These are phyloP conservation scores for Menura novaehollandiae DNA, from an alignment of 2,113 vertebrate species.

Conservation along the genomic window DNA sequence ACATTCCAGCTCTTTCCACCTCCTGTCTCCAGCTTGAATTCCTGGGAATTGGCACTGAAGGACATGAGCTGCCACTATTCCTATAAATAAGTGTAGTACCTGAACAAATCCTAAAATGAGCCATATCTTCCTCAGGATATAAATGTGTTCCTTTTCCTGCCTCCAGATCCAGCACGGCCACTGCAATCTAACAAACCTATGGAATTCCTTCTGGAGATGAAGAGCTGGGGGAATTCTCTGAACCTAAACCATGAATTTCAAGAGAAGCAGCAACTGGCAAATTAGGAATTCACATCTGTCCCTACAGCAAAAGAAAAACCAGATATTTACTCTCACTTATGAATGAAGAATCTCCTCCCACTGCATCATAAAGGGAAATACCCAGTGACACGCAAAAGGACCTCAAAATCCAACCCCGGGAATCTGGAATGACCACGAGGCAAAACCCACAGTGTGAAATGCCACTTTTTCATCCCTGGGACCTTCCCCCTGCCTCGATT, in stretches of 20 bases:
- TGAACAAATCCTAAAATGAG: background rate
- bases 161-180: background rate
- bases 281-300: background rate
- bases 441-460: background rate
- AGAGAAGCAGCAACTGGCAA: background rate
- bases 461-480: background rate
- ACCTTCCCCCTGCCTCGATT: background rate
- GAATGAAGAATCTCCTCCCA: background rate
- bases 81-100: background rate
- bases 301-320: background rate
- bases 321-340: background rate
- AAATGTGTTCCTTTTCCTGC: background rate
- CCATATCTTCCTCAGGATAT: background rate
- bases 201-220: background rate
- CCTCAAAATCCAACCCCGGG: background rate
- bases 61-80: background rate
- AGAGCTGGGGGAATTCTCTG: background rate
- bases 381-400: background rate
- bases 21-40: background rate
- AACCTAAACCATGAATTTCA: background rate
- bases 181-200: fast-evolving
- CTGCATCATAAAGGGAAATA: background rate
- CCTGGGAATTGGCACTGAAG: background rate
- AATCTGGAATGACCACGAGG: background rate
- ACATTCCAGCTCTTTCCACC: background rate